Percentiles rank a stretch among this genome's conserved stretches.
These are phyloP conservation scores for Amia ocellicauda DNA, from an alignment of 2,113 vertebrate genomes.

Conservation along the genomic window DNA sequence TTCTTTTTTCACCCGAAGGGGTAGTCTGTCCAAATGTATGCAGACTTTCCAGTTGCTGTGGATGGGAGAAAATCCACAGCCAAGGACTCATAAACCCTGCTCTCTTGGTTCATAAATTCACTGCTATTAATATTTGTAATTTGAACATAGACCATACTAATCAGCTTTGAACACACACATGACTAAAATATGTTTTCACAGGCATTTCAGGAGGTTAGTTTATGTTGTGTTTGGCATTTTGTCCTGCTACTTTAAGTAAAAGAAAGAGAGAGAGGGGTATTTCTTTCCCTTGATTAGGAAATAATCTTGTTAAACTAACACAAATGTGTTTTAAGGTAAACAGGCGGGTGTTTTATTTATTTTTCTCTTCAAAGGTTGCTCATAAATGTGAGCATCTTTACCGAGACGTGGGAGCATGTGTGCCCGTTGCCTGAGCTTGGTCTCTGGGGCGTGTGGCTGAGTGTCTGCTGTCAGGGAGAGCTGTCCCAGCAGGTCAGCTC, in stretches of 20 bases:
- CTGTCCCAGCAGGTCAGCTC: neutral
- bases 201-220: neutral
- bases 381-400: neutral
- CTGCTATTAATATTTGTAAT: slow-evolving; percentile 20
- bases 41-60: slow-evolving; percentile 70
- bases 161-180: neutral
- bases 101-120: slow-evolving; percentile 58
- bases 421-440: neutral
- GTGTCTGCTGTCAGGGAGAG: neutral
- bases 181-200: slow-evolving; percentile 6
- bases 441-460: neutral
- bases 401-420: neutral
- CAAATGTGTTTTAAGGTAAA: neutral
- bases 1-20: slow-evolving; percentile 60
- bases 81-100: slow-evolving; percentile 62
- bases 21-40: slow-evolving; percentile 68
- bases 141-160: slow-evolving; percentile 16
- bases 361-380: neutral
- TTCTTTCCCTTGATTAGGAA: slow-evolving; percentile 1
- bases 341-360: neutral
- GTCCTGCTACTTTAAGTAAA: neutral
- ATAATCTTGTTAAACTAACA: slow-evolving; percentile 3
- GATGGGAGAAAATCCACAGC: slow-evolving; percentile 65
- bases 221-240: slow-evolving; percentile 9
- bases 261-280: neutral